Conservation (phyloP, 2,888 invertebrate species). For the Lycocerus yunnanus region DNA sequence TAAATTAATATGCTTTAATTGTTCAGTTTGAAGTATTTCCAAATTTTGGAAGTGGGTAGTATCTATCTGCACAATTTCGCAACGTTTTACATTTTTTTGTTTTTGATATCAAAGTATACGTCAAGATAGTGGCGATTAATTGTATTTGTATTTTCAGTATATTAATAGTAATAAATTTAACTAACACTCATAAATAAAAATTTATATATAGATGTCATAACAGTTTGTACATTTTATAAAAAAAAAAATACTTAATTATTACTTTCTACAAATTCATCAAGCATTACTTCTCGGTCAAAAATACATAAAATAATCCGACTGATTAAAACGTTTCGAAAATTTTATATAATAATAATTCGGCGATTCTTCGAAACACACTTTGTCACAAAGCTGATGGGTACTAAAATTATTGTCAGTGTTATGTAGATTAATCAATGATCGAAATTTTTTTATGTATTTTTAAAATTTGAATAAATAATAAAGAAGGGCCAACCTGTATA, state of each 20-base stretch:
- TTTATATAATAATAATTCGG: too few species aligned
- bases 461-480: conserved; percentile 1
- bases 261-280: background rate
- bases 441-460: background rate
- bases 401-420: too few species aligned
- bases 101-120: background rate
- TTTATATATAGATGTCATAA: conserved; percentile 25
- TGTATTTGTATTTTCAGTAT: background rate
- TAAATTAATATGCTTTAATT: conserved; percentile 32
- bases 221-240: conserved; percentile 26
- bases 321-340: background rate
- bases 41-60: background rate
- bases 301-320: background rate
- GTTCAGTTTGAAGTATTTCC: background rate
- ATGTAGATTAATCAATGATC: background rate
- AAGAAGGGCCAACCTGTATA: conserved; percentile 44
- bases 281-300: background rate
- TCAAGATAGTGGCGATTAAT: background rate
- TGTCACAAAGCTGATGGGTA: background rate
- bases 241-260: background rate
- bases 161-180: conserved; percentile 16
- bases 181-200: conserved; percentile 24
- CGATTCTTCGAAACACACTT: background rate
- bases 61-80: background rate
- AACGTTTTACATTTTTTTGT: background rate